These are phyloP conservation scores for Columba guinea DNA, from an alignment of 2,797 vertebrate species.

Conservation along the genomic window DNA sequence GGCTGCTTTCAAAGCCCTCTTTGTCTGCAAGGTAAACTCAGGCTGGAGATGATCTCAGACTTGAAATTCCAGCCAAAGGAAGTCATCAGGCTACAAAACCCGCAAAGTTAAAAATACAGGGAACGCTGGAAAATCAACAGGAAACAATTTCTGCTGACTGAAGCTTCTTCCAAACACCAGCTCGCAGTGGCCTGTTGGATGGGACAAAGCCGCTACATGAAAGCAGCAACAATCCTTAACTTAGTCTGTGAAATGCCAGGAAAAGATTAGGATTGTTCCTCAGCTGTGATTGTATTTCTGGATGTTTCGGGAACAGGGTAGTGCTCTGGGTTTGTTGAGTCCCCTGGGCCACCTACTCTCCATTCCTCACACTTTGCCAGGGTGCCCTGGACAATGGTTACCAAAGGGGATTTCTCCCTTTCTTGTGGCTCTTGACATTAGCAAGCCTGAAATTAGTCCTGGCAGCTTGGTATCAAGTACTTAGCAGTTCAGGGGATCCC, in stretches of 20 bases:
- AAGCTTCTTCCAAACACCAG: conserved; percentile 34
- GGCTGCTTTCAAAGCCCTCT: conserved; percentile 58
- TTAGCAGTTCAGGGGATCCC: not conserved
- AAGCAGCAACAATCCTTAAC: not conserved
- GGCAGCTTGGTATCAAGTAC: conserved; percentile 25
- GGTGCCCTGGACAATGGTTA: not conserved
- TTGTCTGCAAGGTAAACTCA: conserved; percentile 68
- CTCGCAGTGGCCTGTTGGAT: not conserved
- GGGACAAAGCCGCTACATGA: not conserved
- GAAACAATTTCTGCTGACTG: conserved; percentile 64
- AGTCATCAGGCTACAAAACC: conserved; percentile 46
- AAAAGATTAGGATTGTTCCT: not conserved
- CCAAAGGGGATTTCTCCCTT: conserved; percentile 31
- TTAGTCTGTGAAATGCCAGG: not conserved
- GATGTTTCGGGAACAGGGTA: not conserved
- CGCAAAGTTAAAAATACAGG: conserved; percentile 67
- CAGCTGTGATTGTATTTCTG: not conserved
- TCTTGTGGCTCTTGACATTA: not conserved
- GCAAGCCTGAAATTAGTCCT: conserved; percentile 52
- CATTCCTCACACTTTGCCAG: not conserved
- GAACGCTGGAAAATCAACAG: conserved; percentile 54
- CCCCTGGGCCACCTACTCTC: not conserved
- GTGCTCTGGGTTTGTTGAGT: not conserved
- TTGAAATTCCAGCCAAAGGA: conserved; percentile 56
- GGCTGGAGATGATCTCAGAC: conserved; percentile 51